Conservation (phyloP, 2,888 invertebrate genomes). For the Drosophila flavopinicola region DNA sequence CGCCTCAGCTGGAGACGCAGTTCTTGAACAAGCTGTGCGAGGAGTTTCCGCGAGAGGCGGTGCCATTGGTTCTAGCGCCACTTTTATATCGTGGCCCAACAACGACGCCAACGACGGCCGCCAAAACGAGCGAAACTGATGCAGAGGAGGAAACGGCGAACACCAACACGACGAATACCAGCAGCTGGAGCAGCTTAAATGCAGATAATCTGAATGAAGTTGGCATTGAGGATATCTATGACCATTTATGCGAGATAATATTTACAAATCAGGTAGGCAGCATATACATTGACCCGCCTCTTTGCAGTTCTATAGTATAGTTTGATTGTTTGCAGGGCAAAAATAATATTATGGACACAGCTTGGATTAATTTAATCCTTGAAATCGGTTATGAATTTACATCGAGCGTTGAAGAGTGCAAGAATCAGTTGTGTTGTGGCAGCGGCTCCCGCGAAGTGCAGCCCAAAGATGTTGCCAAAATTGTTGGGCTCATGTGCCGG, state of each 20-base stretch:
- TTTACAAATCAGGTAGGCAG: conserved; percentile 73
- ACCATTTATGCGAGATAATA: conserved; percentile 82
- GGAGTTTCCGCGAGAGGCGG: conserved; percentile 94
- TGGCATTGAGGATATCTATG: conserved; percentile 83
- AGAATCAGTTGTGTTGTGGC: conserved; percentile 92
- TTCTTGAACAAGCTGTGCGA: conserved; percentile 92
- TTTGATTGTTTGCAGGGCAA: conserved; percentile 65
- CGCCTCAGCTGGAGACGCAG: conserved; percentile 80
- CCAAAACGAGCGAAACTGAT: conserved; percentile 64
- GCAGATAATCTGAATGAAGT: conserved; percentile 83
- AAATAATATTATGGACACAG: conserved; percentile 88
- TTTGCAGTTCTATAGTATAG: background rate
- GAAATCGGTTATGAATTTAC: conserved; percentile 96
- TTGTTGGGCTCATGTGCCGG: conserved; percentile 94
- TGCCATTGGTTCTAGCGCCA: conserved; percentile 95
- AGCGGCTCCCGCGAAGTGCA: conserved; percentile 93
- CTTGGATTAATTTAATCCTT: conserved; percentile 93
- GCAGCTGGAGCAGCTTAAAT: conserved; percentile 88
- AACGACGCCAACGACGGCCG: conserved; percentile 40
- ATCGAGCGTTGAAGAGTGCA: conserved; percentile 93
- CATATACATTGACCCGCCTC: background rate
- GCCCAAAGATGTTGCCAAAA: conserved; percentile 92
- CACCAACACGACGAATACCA: conserved; percentile 47
- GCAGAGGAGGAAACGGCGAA: conserved; percentile 64
- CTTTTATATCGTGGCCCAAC: conserved; percentile 87